Evolutionary conservation across 2,113 vertebrate genomes (phyloP).

Genomic region (Atherinomorus stipes): DNA sequence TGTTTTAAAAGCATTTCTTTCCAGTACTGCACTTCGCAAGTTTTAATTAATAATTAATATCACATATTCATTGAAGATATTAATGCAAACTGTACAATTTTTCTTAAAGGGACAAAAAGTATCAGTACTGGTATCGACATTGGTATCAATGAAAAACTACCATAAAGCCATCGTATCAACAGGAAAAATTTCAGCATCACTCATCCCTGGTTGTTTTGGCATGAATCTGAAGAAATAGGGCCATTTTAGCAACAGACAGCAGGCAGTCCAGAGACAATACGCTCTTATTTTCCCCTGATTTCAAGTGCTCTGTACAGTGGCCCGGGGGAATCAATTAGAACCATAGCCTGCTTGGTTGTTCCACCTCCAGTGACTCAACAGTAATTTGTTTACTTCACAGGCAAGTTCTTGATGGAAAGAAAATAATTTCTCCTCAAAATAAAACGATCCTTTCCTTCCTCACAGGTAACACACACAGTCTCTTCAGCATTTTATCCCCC

Average conservation of each 20-base stretch:
- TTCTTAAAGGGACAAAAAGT: too few species aligned
- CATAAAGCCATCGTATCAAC: too few species aligned
- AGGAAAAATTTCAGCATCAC: too few species aligned
- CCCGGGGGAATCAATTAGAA: conserved; percentile 50
- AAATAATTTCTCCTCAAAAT: conserved; percentile 18
- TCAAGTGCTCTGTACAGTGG: conserved; percentile 45
- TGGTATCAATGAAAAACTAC: too few species aligned
- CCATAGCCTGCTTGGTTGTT: conserved; percentile 29
- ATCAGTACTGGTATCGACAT: too few species aligned
- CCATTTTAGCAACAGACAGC: conserved; percentile 34
- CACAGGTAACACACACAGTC: background rate
- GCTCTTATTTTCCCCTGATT: conserved; percentile 53
- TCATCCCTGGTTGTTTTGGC: too few species aligned
- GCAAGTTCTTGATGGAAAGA: conserved; percentile 34
- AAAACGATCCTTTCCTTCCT: background rate
- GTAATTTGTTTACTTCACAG: conserved; percentile 75
- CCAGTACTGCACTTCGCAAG: too few species aligned
- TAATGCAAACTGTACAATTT: too few species aligned
- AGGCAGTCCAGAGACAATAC: conserved; percentile 30
- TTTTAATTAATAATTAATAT: too few species aligned
- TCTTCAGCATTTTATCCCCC: background rate
- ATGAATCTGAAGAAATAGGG: background rate
- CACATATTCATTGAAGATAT: too few species aligned
- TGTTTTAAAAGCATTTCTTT: too few species aligned
- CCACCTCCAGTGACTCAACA: conserved; percentile 45